These are phyloP conservation scores for Crossocerus cetratus DNA, from an alignment of 2,888 invertebrate genomes.

Conservation along the genomic window DNA sequence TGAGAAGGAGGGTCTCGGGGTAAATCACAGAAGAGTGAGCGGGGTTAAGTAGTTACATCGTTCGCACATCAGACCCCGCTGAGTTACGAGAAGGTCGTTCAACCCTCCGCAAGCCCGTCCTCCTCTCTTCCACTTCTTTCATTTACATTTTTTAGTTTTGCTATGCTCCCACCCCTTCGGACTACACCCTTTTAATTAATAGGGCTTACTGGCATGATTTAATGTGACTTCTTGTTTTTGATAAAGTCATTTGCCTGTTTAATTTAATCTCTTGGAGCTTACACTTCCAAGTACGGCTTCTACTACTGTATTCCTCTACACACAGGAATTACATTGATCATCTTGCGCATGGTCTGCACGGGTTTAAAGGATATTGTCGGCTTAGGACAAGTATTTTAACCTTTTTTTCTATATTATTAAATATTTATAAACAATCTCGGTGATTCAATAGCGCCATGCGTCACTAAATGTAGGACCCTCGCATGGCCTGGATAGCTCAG, in stretches of 20 bases:
- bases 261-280: too few species aligned
- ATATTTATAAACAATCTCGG: too few species aligned
- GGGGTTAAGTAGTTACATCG: conserved; percentile 69
- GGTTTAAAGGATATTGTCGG: too few species aligned
- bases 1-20: conserved; percentile 40
- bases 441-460: too few species aligned
- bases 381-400: too few species aligned
- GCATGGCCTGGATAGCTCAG: conserved; percentile 72
- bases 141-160: conserved; percentile 33
- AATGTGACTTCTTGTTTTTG: background rate
- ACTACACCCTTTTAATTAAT: background rate
- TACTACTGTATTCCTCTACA: too few species aligned
- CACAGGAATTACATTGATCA: too few species aligned
- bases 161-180: background rate
- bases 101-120: conserved; percentile 30
- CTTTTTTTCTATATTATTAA: too few species aligned
- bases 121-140: background rate
- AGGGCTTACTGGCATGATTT: background rate
- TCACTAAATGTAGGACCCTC: too few species aligned
- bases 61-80: conserved; percentile 70
- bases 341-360: too few species aligned
- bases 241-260: background rate
- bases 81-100: conserved; percentile 59
- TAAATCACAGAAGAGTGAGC: conserved; percentile 61
- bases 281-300: too few species aligned